Percentiles rank a stretch among this genome's conserved stretches.
phyloP scores from a whole-genome alignment of 2,113 vertebrate genomes.

The Coracopsis vasa region DNA sequence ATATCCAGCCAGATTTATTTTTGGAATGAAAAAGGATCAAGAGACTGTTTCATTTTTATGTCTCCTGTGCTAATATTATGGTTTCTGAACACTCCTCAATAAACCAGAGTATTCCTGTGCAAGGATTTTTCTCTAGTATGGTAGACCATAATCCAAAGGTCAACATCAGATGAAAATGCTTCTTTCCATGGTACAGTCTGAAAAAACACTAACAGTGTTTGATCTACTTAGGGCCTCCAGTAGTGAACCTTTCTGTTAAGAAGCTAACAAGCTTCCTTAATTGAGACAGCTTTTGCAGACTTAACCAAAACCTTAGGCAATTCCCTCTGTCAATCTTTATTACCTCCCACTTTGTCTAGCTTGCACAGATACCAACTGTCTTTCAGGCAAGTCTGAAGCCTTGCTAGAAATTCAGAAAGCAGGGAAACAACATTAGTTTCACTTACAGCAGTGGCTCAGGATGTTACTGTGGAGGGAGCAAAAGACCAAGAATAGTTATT shows the following conservation, averaged over 20 bases:
- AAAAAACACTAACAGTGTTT: background rate
- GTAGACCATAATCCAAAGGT: background rate
- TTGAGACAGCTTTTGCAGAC: background rate
- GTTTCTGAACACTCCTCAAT: background rate
- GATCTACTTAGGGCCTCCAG: background rate
- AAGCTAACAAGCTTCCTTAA: background rate
- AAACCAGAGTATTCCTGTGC: background rate
- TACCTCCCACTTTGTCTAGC: background rate
- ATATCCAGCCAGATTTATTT: background rate
- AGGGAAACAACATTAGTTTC: background rate
- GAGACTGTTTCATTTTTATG: background rate
- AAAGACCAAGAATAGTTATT: background rate
- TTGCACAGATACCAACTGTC: background rate
- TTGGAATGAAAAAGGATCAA: background rate
- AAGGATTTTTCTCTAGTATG: background rate
- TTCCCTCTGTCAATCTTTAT: background rate
- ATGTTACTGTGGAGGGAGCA: background rate
- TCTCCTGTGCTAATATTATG: background rate
- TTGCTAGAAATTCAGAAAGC: background rate
- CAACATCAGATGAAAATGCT: background rate
- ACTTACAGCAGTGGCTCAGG: background rate
- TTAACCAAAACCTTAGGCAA: constrained; percentile 15
- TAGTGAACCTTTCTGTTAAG: background rate
- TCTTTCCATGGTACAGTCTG: background rate
- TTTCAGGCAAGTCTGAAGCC: background rate